phyloP scores from a whole-genome alignment of 2,797 vertebrate genomes.

The Geotrypetes seraphini region DNA sequence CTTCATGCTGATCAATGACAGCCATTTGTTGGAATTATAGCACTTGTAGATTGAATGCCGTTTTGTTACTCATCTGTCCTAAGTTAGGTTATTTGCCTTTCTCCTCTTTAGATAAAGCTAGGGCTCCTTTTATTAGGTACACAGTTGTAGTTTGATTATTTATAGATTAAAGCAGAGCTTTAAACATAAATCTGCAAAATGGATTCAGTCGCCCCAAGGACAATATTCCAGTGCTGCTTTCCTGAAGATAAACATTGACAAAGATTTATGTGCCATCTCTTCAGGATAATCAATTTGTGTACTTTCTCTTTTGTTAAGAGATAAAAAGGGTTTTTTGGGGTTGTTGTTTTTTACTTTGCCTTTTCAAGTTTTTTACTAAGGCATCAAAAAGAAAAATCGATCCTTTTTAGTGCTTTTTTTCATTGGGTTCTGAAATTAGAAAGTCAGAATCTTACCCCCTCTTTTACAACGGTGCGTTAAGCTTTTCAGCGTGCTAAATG shows the following conservation, averaged over 20 bases:
- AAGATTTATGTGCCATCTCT: conserved; percentile 32
- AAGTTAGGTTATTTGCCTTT: conserved; percentile 12
- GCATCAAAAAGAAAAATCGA: neutral
- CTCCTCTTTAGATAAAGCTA: conserved; percentile 20
- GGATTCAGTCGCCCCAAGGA: conserved; percentile 8
- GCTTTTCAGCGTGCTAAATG: too few species aligned
- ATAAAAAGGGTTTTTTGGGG: too few species aligned
- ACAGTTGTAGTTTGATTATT: conserved; percentile 11
- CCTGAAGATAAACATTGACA: conserved; percentile 21
- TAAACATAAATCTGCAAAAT: conserved; percentile 21
- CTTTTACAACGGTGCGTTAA: too few species aligned
- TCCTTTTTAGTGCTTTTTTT: neutral
- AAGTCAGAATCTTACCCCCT: too few species aligned
- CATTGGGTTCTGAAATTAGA: neutral
- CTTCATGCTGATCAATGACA: conserved; percentile 16
- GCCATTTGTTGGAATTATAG: conserved; percentile 21
- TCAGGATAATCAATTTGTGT: conserved; percentile 14
- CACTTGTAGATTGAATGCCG: conserved; percentile 26
- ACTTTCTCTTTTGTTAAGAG: conserved; percentile 5
- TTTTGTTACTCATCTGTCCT: conserved; percentile 13
- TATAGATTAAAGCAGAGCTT: conserved; percentile 28
- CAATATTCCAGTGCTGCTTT: conserved; percentile 12
- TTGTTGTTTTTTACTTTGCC: conserved; percentile 22
- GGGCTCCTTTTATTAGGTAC: conserved; percentile 25
- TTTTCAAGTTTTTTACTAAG: conserved; percentile 1